Evolutionary conservation across 2,888 invertebrate species (phyloP).

Genomic region (Pharmacophagus antenor): DNA sequence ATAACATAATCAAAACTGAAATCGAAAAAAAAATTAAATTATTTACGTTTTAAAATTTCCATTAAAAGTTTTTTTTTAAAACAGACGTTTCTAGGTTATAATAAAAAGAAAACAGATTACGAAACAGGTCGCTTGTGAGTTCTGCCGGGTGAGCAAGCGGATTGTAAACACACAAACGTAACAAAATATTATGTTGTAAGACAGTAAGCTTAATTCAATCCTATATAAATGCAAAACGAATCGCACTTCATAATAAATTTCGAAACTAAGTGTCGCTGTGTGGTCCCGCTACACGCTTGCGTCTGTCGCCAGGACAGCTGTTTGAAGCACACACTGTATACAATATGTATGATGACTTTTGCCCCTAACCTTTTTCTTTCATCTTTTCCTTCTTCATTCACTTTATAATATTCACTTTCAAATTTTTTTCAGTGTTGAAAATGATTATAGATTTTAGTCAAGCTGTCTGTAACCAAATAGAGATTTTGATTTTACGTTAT

Average conservation of each 20-base stretch:
- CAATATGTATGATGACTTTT: background rate
- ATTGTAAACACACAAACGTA: background rate
- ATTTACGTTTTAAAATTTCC: no score
- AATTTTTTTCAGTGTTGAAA: no score
- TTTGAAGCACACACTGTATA: constrained; percentile 1
- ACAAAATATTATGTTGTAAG: constrained; percentile 32
- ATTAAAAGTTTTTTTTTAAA: no score
- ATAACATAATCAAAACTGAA: no score
- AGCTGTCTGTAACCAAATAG: no score
- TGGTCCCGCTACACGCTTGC: constrained; percentile 24
- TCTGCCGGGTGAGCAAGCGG: background rate
- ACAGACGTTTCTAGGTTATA: background rate
- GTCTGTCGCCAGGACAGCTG: background rate
- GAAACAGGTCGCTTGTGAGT: background rate
- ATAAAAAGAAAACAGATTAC: background rate
- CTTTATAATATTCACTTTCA: background rate
- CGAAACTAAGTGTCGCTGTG: constrained; percentile 30
- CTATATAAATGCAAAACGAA: constrained; percentile 33
- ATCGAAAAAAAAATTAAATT: no score
- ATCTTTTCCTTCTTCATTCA: background rate
- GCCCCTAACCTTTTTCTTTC: background rate
- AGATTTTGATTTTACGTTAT: no score
- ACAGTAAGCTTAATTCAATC: constrained; percentile 32
- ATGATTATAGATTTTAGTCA: no score
- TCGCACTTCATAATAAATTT: constrained; percentile 31